Percentiles rank a stretch among this genome's conserved stretches.
Conservation (phyloP, 2,113 vertebrate genomes). For the Perca fluviatilis region DNA sequence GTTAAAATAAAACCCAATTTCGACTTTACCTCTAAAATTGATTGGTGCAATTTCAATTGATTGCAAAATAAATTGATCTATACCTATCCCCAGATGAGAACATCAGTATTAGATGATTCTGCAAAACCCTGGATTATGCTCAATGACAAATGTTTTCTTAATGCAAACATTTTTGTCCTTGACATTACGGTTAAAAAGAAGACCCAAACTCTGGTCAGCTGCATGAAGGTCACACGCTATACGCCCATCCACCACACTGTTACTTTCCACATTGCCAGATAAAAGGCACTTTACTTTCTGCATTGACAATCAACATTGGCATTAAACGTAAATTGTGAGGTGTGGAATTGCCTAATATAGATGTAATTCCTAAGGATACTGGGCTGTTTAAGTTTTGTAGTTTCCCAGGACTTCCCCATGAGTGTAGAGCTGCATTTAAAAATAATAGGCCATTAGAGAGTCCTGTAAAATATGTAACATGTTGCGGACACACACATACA, state of each 20-base stretch:
- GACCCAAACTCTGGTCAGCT: constrained; percentile 4
- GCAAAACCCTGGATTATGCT: too few relatives aligned
- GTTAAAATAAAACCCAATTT: too few relatives aligned
- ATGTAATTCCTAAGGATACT: not conserved
- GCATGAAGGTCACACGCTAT: not conserved
- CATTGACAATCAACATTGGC: not conserved
- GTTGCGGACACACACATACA: constrained; percentile 8
- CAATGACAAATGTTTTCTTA: not conserved
- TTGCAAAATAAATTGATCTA: too few relatives aligned
- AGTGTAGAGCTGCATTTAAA: not conserved
- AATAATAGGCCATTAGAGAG: not conserved
- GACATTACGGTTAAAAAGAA: not conserved
- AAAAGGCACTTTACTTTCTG: not conserved
- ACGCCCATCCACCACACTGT: not conserved
- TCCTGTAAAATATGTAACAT: not conserved
- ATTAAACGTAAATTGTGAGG: not conserved
- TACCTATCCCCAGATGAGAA: too few relatives aligned
- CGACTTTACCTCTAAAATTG: too few relatives aligned
- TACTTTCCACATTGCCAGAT: not conserved
- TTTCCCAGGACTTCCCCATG: constrained; percentile 2
- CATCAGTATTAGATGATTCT: too few relatives aligned
- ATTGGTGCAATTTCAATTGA: too few relatives aligned
- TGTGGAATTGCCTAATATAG: not conserved
- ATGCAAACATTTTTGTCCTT: too few relatives aligned
- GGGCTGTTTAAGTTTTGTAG: not conserved